phyloP scores from a whole-genome alignment of 1,140 invertebrate species.

The Brachionus plicatilis region DNA sequence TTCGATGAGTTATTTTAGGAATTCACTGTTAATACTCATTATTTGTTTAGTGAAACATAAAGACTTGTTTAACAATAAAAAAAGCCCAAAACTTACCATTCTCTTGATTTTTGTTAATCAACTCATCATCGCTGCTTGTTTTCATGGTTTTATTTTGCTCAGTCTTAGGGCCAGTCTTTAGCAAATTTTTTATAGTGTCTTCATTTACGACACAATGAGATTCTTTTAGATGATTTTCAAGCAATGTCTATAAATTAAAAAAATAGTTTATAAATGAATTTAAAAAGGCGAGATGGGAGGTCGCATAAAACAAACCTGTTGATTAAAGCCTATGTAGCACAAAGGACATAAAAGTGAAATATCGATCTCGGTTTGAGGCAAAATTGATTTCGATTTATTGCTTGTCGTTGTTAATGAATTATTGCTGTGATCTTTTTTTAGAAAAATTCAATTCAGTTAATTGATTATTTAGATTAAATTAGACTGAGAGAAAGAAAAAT shows the following conservation, averaged over 20 bases:
- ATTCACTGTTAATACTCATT: not conserved
- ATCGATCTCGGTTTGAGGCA: not conserved
- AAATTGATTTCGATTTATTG: not conserved
- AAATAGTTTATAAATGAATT: not conserved
- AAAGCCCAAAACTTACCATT: not conserved
- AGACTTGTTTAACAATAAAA: not conserved
- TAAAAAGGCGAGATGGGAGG: not conserved
- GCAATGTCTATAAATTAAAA: not conserved
- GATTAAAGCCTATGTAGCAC: not conserved
- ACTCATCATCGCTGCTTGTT: not conserved
- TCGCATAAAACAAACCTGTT: not conserved
- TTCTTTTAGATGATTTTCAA: slow-evolving; percentile 18
- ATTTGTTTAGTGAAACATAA: slow-evolving; percentile 2
- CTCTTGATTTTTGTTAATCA: not conserved
- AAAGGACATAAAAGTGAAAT: not conserved
- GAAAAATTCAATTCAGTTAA: not conserved
- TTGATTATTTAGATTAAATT: not conserved
- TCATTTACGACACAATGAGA: slow-evolving; percentile 26
- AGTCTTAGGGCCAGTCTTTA: not conserved
- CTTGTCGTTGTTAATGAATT: slow-evolving; percentile 1
- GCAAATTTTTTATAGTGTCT: slow-evolving; percentile 23
- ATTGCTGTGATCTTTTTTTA: slow-evolving; percentile 5
- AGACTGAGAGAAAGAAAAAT: not conserved
- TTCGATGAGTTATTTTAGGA: not conserved
- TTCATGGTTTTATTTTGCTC: not conserved